Conservation (phyloP, 2,797 vertebrate species). For the Pseudotriccus pelzelni region DNA sequence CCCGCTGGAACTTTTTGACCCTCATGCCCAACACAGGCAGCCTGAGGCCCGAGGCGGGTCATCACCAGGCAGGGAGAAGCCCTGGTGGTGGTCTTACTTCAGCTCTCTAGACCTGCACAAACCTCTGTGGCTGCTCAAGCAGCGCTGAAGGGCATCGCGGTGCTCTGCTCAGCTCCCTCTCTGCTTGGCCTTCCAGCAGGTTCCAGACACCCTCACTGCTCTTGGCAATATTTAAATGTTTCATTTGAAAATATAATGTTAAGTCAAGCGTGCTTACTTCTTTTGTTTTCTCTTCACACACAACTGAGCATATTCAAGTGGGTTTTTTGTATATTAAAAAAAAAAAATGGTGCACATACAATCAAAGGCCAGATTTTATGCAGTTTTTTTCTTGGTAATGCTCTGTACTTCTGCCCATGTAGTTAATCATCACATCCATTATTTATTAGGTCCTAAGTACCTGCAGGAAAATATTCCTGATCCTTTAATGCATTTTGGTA, state of each 20-base stretch:
- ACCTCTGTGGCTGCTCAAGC: constrained; percentile 91
- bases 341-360: background rate
- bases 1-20: constrained; percentile 83
- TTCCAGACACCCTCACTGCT: background rate
- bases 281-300: background rate
- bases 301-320: background rate
- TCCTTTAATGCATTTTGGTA: constrained; percentile 57
- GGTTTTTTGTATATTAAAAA: constrained; percentile 45
- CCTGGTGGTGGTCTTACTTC: constrained; percentile 99
- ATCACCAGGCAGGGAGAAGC: constrained; percentile 77
- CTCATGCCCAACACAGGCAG: constrained; percentile 21
- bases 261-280: background rate
- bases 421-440: constrained; percentile 37
- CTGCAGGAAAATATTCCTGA: constrained; percentile 49
- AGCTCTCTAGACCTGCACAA: constrained; percentile 83
- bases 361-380: constrained; percentile 10
- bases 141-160: constrained; percentile 44
- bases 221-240: constrained; percentile 45
- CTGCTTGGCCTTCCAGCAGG: background rate
- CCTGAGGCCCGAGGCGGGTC: constrained; percentile 43
- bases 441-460: constrained; percentile 58
- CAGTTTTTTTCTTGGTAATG: background rate
- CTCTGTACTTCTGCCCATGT: background rate
- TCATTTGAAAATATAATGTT: constrained; percentile 2
- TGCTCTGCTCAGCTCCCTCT: background rate